These are phyloP conservation scores for Aegotheles bennettii DNA, from an alignment of 2,113 vertebrate genomes.

Conservation along the genomic window DNA sequence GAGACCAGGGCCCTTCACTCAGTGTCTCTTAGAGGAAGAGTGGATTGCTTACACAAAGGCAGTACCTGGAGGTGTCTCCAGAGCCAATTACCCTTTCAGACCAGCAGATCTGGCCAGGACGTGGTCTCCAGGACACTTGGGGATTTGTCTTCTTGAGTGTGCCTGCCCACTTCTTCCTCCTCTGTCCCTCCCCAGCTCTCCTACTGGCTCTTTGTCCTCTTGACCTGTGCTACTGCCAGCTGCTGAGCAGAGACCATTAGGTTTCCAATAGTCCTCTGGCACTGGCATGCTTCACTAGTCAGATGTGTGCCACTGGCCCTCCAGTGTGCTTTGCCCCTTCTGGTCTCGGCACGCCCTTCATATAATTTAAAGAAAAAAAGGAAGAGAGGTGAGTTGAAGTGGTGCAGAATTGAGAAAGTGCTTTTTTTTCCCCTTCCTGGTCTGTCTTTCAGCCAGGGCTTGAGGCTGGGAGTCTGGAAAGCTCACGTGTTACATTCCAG, in stretches of 20 bases:
- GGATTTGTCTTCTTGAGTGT: background rate
- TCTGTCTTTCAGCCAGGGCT: background rate
- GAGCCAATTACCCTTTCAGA: background rate
- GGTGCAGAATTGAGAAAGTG: background rate
- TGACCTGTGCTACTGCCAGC: background rate
- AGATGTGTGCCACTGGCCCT: background rate
- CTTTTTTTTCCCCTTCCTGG: background rate
- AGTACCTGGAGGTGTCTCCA: background rate
- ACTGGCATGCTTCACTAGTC: background rate
- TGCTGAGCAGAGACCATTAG: background rate
- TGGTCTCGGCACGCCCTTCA: background rate
- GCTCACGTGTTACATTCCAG: background rate
- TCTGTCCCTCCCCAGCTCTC: background rate
- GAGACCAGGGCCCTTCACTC: background rate
- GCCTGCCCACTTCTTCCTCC: background rate
- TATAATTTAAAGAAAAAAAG: background rate
- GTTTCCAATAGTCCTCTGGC: background rate
- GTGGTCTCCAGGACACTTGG: background rate
- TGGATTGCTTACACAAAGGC: background rate
- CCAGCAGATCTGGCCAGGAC: background rate
- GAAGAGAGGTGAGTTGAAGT: background rate
- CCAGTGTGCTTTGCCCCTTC: background rate
- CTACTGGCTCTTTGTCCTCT: background rate
- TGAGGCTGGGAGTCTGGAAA: background rate
- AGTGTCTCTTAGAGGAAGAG: background rate